Evolutionary conservation across 1,140 invertebrate genomes (phyloP), one percentile per base, ranked within the genome.

Genomic region (Protaetia brevitarsis): DNA sequence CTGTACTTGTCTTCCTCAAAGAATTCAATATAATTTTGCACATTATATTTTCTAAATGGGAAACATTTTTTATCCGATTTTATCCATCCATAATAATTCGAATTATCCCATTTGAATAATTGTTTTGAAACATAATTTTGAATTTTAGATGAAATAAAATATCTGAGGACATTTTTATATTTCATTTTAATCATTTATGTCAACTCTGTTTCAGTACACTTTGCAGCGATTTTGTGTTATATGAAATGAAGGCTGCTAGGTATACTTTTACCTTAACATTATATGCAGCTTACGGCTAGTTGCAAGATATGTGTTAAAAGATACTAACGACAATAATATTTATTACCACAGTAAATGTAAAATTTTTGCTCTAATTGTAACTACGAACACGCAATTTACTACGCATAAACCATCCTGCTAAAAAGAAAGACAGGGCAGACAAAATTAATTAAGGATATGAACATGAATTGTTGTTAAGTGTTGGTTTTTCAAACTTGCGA

Each of bases 391-490:
- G 26, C 26, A 51, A 51, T 51, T 51, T 51, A 51, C 21, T 51
- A 23, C 41, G 41, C 8, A 51, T 16, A 23, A 16, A 51, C 19
- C 41, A 7, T 51, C 8, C 19, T 8, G 16, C 7, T 16, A 16
- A 23, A 23, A 51, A 51, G 26, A 51, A 51, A 51, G 21, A 11
- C 41, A 51, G 23, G 11, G 7, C 26, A 59, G 57, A 59, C 30
- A 59, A 59, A 29, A 59, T 59, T 59, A 59, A 59, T 59, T 59
- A 59, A 59, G 29, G 57, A 29, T 59, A 59, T 27, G 26, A 59
- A 27, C 57, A 29, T 23, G 56, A 19, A 58, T 58, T 23, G 29
- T 59, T 28, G 29, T 59, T 13, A 31, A 13, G 13, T 59, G 57
- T 31, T 29, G 7, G 57, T n/a, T 59, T 59, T 59, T 27, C 26